phyloP scores from a whole-genome alignment of 30 jellyfish, hydroid and myxozoan genomes.

The Catostylus mosaicus region DNA sequence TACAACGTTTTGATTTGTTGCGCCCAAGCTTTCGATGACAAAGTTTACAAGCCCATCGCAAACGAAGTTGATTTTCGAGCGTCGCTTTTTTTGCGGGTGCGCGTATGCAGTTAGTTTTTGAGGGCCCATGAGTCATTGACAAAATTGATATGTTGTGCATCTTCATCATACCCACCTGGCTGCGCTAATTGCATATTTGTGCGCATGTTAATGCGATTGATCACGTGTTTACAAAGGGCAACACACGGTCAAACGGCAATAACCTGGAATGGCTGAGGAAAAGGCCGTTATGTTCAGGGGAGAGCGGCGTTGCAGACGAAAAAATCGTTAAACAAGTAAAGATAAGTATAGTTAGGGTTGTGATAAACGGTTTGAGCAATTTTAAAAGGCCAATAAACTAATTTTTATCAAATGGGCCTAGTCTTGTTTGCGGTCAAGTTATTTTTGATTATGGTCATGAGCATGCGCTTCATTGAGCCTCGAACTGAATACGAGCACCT shows the following conservation, averaged over 20 bases:
- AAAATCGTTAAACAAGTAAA: too few species aligned
- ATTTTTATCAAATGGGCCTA: neutral
- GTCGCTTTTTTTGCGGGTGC: constrained; percentile 80
- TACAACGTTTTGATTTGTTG: constrained; percentile 9
- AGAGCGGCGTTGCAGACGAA: too few species aligned
- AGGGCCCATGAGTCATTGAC: constrained; percentile 69
- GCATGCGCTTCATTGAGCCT: constrained; percentile 59
- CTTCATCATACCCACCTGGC: constrained; percentile 50
- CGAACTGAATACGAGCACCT: constrained; percentile 51
- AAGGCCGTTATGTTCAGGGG: too few species aligned
- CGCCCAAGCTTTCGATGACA: constrained; percentile 28
- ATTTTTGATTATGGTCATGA: constrained; percentile 42
- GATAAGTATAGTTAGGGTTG: too few species aligned
- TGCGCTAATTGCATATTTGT: constrained; percentile 24
- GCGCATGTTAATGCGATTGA: constrained; percentile 13
- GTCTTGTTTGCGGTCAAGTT: constrained; percentile 19
- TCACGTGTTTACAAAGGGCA: constrained; percentile 7
- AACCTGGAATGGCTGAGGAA: too few species aligned
- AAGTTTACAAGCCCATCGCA: constrained; percentile 49
- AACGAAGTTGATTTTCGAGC: constrained; percentile 59
- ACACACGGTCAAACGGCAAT: neutral
- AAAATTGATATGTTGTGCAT: constrained; percentile 35
- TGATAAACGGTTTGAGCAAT: too few species aligned
- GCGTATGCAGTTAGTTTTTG: constrained; percentile 47
- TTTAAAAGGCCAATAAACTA: neutral